Conservation (phyloP, 2,113 vertebrate species). For the Scortum barcoo region DNA sequence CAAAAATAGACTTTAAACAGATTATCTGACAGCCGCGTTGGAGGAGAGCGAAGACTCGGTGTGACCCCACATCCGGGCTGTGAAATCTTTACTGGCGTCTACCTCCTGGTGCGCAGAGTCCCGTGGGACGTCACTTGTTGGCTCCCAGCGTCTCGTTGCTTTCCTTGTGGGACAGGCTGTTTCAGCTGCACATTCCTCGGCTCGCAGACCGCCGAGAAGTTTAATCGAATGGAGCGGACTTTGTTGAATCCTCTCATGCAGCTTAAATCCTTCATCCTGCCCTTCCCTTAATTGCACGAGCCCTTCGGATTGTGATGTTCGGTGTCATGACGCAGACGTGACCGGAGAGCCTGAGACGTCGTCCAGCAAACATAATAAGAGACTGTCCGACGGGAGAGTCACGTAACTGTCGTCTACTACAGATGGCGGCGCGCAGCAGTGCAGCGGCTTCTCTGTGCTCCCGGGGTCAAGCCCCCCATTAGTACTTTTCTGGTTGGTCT, state of each 20-base stretch:
- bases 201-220: constrained; percentile 34
- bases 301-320: constrained; percentile 2
- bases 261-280: not conserved
- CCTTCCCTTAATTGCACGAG: not conserved
- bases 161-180: constrained; percentile 31
- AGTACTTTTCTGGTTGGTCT: too few relatives aligned
- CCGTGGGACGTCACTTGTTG: constrained; percentile 39
- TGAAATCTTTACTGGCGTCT: constrained; percentile 32
- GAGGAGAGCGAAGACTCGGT: not conserved
- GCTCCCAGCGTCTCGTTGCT: constrained; percentile 27
- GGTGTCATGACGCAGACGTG: not conserved
- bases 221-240: constrained; percentile 39
- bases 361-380: not conserved
- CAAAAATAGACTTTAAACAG: constrained; percentile 57
- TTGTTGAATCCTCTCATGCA: constrained; percentile 10
- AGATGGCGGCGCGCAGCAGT: too few relatives aligned
- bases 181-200: constrained; percentile 29
- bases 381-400: not conserved
- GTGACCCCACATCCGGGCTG: constrained; percentile 27
- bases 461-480: too few relatives aligned
- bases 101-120: constrained; percentile 40
- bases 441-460: too few relatives aligned
- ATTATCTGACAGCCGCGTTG: constrained; percentile 47
- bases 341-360: not conserved
- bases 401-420: too few relatives aligned